phyloP scores from a whole-genome alignment of 2,888 invertebrate genomes.

The Phaedon cochleariae region DNA sequence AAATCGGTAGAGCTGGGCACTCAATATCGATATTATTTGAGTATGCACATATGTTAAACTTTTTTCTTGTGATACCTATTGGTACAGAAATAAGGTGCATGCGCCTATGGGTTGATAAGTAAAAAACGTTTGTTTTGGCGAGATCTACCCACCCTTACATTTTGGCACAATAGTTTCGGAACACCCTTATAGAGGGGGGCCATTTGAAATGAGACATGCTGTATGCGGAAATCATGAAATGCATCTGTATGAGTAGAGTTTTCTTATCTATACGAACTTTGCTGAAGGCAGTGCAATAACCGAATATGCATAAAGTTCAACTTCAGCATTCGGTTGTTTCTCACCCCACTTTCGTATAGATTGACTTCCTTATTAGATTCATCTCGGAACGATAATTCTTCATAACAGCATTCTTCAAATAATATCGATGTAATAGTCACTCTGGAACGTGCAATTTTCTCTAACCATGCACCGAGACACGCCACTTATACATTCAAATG shows the following conservation, averaged over 20 bases:
- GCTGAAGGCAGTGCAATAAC: background rate
- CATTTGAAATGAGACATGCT: no score
- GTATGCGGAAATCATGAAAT: background rate
- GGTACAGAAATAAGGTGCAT: no score
- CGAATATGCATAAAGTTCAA: background rate
- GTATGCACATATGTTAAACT: no score
- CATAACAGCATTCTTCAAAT: conserved; percentile 11
- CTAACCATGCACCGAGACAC: conserved; percentile 23
- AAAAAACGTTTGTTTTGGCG: no score
- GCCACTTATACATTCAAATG: conserved; percentile 29
- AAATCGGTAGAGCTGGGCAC: no score
- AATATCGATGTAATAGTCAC: conserved; percentile 16
- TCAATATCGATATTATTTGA: no score
- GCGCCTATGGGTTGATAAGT: no score
- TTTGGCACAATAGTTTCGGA: no score
- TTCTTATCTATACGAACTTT: background rate
- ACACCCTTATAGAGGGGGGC: no score
- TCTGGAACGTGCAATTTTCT: conserved; percentile 26
- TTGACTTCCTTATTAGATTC: conserved; percentile 14
- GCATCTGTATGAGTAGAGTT: background rate
- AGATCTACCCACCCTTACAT: no score
- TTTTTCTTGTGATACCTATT: no score
- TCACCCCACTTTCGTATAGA: background rate
- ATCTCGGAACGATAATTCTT: conserved; percentile 14
- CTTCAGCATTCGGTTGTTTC: background rate